Conservation (phyloP, 2,888 invertebrate genomes). For the Leucoptera coffeella region DNA sequence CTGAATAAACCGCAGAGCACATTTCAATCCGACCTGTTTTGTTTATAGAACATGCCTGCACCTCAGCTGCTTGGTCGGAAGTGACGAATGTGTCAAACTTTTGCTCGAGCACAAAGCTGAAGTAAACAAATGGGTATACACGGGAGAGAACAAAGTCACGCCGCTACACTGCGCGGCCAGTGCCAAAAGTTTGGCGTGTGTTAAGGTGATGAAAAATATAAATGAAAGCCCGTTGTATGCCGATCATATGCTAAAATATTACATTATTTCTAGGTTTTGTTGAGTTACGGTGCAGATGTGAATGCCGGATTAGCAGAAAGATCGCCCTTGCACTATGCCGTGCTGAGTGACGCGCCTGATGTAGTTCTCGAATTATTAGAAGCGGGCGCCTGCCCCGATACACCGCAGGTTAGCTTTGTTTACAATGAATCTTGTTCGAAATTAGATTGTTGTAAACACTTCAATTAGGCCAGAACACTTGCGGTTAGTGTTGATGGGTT, state of each 20-base stretch:
- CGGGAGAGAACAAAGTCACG: conserved; percentile 59
- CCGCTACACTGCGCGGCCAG: conserved; percentile 74
- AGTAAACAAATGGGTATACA: conserved; percentile 66
- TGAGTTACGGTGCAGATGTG: conserved; percentile 72
- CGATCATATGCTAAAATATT: too few species aligned
- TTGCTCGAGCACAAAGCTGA: conserved; percentile 63
- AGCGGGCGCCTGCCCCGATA: conserved; percentile 76
- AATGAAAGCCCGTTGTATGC: too few species aligned
- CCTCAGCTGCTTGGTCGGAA: conserved; percentile 71
- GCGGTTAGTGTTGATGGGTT: too few species aligned
- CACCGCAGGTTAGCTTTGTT: conserved; percentile 59
- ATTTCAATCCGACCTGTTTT: too few species aligned
- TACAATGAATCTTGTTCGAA: too few species aligned
- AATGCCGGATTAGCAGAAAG: conserved; percentile 64
- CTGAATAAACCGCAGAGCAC: too few species aligned
- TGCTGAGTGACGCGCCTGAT: conserved; percentile 66
- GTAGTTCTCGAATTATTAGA: conserved; percentile 68
- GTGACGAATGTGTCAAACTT: conserved; percentile 62
- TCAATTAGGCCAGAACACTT: too few species aligned
- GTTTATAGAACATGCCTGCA: conserved; percentile 55
- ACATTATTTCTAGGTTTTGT: conserved; percentile 44
- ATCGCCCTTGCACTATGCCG: conserved; percentile 80
- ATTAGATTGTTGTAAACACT: too few species aligned
- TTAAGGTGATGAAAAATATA: too few species aligned
- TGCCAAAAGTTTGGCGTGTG: conserved; percentile 53